Base-by-base conservation (phyloP, 2,113 vertebrate species). In the human (Homo sapiens) region DNA sequence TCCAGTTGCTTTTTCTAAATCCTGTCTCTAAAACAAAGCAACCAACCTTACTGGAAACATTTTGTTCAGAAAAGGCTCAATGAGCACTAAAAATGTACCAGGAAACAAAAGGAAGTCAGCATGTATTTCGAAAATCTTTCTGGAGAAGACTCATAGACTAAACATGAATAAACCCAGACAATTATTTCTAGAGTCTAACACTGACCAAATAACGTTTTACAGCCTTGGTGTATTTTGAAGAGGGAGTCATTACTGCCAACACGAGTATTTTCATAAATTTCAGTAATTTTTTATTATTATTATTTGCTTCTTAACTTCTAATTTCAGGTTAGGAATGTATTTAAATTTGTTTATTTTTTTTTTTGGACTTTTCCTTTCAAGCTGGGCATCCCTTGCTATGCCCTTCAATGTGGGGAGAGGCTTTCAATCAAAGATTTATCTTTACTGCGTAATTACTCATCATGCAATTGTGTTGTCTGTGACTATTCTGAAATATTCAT, bases 401-500 rank as follows among this genome's bases (percentile, higher is more conserved):
- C 40, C 81, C 87, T 93, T 92, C 38, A 8, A 13, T 92, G 20
- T 81, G 59, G 83, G 73, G 52, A 55, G 84, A 93, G 57, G 40
- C 13, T 93, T 92, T 96, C 92, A 88, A 48, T 97, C 90, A 90
- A 93, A 93, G 87, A 93, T 97, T 81, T 52, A n/a, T 78, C 94
- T 83, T 88, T 30, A 48, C 61, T 27, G 48, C 22, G 57, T 79
- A 94, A 96, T 97, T 94, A 97, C 79, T 97, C 96, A 96, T 45
- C 30, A 2, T 50, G 86, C n/a, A 92, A 92, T 96, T 94, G 52
- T 95, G 87, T 61, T 95, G 38, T 90, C 87, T 82, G 30, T 78
- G 73, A 57, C 91, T 83, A 79, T 61, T 91, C 86, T 96, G 93
- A 93, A 97, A 95, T 96, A 96, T 78, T 96, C 94, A 88, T 88